Conservation (phyloP, 2,797 vertebrate genomes). For the Tokudaia muenninki region DNA sequence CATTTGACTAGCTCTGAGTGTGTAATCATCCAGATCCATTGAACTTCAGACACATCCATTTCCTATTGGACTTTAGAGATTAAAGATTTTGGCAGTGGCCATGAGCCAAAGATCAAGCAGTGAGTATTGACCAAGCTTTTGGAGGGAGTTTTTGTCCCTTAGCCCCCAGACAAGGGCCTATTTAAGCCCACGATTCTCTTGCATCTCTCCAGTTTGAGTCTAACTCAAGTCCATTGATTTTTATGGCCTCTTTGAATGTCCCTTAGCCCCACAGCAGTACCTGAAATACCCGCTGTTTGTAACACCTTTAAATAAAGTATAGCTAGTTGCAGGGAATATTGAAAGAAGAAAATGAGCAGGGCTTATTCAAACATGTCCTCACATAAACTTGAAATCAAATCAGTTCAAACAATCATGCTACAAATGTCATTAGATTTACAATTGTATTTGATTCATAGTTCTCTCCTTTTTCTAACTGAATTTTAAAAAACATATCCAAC, state of each 20-base stretch:
- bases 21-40: background rate
- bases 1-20: background rate
- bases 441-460: slow-evolving; percentile 61
- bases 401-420: background rate
- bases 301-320: slow-evolving; percentile 35
- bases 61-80: background rate
- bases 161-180: background rate
- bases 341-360: slow-evolving; percentile 42
- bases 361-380: slow-evolving; percentile 25
- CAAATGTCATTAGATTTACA: slow-evolving; percentile 55
- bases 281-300: background rate
- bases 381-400: slow-evolving; percentile 74
- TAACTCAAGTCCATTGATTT: slow-evolving; percentile 47
- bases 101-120: background rate
- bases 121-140: background rate
- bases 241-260: slow-evolving; percentile 8
- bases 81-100: background rate
- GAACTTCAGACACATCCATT: background rate
- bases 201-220: background rate
- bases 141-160: background rate
- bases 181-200: background rate
- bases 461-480: slow-evolving; percentile 78
- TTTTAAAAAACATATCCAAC: slow-evolving; percentile 71
- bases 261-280: background rate
- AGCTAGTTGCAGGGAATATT: background rate